These are phyloP conservation scores for Cyanoliseus patagonus DNA, from an alignment of 2,113 vertebrate genomes.

Conservation along the genomic window DNA sequence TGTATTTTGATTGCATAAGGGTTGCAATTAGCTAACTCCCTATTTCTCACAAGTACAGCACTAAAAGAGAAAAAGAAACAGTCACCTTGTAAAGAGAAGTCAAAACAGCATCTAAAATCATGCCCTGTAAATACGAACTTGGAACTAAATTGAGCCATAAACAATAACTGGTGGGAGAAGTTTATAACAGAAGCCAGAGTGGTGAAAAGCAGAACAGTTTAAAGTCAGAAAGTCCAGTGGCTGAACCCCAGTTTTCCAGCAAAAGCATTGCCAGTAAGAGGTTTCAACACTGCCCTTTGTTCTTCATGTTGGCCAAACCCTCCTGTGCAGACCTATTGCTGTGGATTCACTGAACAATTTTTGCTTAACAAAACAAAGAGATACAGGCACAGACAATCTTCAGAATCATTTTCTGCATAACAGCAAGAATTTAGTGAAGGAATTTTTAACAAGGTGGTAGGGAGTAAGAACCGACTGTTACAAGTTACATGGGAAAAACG, in stretches of 20 bases:
- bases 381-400: not conserved
- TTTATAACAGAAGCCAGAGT: not conserved
- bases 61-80: not conserved
- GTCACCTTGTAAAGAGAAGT: not conserved
- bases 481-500: not conserved
- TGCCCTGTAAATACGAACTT: not conserved
- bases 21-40: not conserved
- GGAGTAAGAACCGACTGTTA: not conserved
- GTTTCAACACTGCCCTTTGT: not conserved
- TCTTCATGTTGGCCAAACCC: not conserved
- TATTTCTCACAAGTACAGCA: not conserved
- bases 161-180: not conserved
- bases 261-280: rapidly evolving
- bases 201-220: conserved; percentile 3
- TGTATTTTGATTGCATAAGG: not conserved
- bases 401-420: not conserved
- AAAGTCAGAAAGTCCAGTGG: not conserved
- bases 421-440: not conserved
- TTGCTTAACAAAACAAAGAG: not conserved
- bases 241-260: not conserved
- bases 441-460: not conserved
- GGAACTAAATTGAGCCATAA: not conserved
- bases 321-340: not conserved
- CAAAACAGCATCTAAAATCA: not conserved
- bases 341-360: not conserved